Base-by-base conservation (phyloP, 2,888 invertebrate genomes). In the Calameuta filiformis region DNA sequence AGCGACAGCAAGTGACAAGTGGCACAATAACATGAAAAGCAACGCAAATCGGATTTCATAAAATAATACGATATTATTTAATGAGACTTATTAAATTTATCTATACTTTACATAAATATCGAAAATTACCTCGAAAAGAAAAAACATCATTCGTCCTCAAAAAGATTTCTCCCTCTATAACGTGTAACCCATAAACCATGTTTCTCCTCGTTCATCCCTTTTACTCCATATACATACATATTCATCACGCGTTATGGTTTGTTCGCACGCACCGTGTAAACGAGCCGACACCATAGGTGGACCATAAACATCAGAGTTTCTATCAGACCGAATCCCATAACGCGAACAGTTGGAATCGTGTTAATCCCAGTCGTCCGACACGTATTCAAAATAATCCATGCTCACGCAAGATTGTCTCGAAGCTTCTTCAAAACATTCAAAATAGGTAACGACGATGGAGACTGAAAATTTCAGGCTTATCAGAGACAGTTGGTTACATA, bases 241-340 rank as follows among this genome's bases (percentile, higher is more conserved):
- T 56, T 56, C 84, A 85, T 77, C 77, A 78, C 80, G 83, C 81
- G 83, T 86, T 85, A 85, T 84, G 85, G 85, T 80, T 84, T 76
- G 79, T 81, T 81, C 81, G 81, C 82, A 83, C 84, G 85, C 82
- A 83, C 83, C 73, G 40, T 23, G 77, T 56, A 56, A 56, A 23
- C 56, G 56, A 9, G 56, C 56, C 56, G 56, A 11, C 37, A 35
- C 68, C 77, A 69, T 77, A 73, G 76, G 76, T 73, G 76, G 30
- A 40, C 37, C 71, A 76, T 71, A 73, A 76, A 76, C 76, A 76
- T 33, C 34, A 15, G 6, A 23, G 56, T 56, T 56, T 56, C 23
- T 9, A 56, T 56, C 56, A 23, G 56, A 56, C 23, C 9, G 23
- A 56, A 56, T 9, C 56, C 56, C 56, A 56, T 56, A 56, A 56